A percentile compares a stretch with the other conserved stretches of the same genome.
Conservation (phyloP, 2,113 vertebrate species). For the Merops nubicus region DNA sequence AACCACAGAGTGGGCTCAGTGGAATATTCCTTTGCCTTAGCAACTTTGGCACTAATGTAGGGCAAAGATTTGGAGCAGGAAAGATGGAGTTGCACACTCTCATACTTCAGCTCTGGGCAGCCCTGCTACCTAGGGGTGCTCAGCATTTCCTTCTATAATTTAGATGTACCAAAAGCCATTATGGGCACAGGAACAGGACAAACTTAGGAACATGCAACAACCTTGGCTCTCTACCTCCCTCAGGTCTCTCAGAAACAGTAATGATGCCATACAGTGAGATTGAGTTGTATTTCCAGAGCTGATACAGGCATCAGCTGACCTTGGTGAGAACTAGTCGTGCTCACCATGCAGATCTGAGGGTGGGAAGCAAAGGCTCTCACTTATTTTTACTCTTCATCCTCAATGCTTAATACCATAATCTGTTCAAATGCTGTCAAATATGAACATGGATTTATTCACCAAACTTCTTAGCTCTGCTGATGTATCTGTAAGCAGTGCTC, state of each 20-base stretch:
- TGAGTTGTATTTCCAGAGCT: background rate
- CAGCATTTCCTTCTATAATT: background rate
- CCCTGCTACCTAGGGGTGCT: background rate
- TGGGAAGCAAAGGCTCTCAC: background rate
- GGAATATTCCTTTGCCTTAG: background rate
- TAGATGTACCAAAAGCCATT: background rate
- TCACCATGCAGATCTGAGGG: rapidly evolving
- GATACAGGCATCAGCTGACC: background rate
- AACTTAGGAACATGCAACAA: background rate
- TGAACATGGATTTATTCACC: background rate
- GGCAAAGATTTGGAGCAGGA: background rate
- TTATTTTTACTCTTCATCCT: background rate
- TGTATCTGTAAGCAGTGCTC: background rate
- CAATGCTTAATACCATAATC: background rate
- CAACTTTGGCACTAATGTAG: background rate
- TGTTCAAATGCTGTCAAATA: background rate
- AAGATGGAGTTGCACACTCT: background rate
- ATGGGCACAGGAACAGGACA: background rate
- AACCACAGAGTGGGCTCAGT: background rate
- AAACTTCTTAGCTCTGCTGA: background rate
- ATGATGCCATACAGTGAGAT: background rate
- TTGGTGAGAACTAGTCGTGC: background rate
- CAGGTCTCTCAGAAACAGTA: background rate
- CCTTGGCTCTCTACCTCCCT: background rate
- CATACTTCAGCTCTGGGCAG: background rate